Evolutionary conservation across 2,113 vertebrate species (phyloP).

Genomic region (Pygoscelis antarcticus): DNA sequence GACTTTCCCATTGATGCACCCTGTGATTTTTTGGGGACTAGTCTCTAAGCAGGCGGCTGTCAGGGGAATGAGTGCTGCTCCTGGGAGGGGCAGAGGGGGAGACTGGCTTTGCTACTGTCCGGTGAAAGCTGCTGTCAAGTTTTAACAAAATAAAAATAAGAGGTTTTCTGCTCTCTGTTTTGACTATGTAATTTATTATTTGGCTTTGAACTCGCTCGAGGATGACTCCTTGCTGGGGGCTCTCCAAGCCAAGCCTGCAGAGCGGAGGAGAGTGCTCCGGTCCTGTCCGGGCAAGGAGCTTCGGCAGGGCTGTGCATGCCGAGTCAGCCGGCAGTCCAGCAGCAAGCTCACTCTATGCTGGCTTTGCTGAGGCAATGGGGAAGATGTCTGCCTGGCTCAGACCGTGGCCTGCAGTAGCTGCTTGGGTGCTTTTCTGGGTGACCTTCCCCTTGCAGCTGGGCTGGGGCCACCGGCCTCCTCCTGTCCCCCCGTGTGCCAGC

Average conservation of each 20-base stretch:
- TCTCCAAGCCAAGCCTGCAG: background rate
- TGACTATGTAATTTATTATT: accelerated
- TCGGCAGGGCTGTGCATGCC: background rate
- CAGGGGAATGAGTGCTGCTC: background rate
- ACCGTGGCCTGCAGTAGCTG: background rate
- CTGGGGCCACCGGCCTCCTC: background rate
- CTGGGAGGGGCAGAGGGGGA: accelerated
- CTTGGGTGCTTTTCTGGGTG: background rate
- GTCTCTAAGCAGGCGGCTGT: background rate
- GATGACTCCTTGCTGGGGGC: background rate
- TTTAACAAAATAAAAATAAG: background rate
- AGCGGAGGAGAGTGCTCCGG: accelerated
- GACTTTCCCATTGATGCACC: background rate
- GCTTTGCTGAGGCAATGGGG: background rate
- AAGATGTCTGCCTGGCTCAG: background rate
- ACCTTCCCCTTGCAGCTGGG: background rate
- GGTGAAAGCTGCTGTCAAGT: background rate
- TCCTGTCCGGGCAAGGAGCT: accelerated
- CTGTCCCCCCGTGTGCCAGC: background rate
- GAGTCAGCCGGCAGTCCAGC: background rate
- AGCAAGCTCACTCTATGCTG: background rate
- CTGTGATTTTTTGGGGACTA: background rate
- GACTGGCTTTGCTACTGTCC: background rate
- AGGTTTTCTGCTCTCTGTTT: background rate
- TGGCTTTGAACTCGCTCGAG: background rate